Base-by-base conservation (phyloP, 2,888 invertebrate species). In the Hedya salicella region DNA sequence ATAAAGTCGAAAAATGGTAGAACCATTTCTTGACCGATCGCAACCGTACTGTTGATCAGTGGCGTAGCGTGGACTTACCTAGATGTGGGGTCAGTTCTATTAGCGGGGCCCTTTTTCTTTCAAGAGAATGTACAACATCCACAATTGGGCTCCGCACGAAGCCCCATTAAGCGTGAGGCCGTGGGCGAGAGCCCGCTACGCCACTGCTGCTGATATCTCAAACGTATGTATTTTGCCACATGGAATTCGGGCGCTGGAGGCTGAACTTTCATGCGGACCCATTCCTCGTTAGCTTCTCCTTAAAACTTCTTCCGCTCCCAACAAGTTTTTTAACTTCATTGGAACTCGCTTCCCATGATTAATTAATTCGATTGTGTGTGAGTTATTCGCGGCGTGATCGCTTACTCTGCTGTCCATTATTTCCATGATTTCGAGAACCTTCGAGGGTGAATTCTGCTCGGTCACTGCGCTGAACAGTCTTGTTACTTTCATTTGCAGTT, bases 321-420 rank as follows among this genome's bases (percentile, higher is more conserved):
- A 83, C 81, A 88, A 89, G 85, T 88, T 90, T 92, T 91, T 91
- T 89, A 89, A 91, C 88, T 91, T 83, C 68, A 77, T 75, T 73
- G 76, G 76, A 82, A 85, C 85, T 85, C 80, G 83, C 79, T 83
- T 85, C 82, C 84, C 83, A 84, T 90, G 91, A 92, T 91, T 91
- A 92, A 92, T 92, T 91, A 91, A 92, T 89, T 89, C 81, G 87
- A 91, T 91, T 92, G 88, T 90, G 82, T 86, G 82, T 86, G 81
- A 86, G 86, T 85, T 88, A 85, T 86, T 85, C 79, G 83, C 80
- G 83, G 82, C 82, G 81, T 81, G 85, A 84, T 86, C 83, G 83
- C 75, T 82, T 78, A 74, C 80, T 81, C 75, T 75, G 80, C 79
- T 85, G 87, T 86, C 86, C 86, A 89, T 89, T 89, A 88, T 86